phyloP scores from a whole-genome alignment of 2,888 invertebrate genomes.

The Caenorhabditis sinica region DNA sequence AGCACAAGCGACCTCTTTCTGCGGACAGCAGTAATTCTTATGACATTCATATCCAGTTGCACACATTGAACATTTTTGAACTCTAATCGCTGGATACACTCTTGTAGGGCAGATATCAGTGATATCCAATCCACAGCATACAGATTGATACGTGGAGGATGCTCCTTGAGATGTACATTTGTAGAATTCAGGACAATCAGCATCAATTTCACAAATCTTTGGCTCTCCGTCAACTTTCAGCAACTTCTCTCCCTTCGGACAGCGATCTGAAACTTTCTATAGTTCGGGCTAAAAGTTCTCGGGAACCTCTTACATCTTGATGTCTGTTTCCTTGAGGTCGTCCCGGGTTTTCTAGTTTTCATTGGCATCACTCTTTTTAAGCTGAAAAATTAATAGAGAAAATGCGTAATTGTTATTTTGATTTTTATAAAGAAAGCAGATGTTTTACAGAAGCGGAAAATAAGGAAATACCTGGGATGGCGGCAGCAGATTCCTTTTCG shows the following conservation, averaged over 20 bases:
- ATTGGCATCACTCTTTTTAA: conserved; percentile 49
- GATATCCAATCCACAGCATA: conserved; percentile 64
- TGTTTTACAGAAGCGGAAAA: background rate
- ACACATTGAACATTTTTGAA: conserved; percentile 57
- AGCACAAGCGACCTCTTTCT: conserved; percentile 57
- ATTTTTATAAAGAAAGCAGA: background rate
- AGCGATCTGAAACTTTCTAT: conserved; percentile 27
- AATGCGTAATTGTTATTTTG: conserved; percentile 2
- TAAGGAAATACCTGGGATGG: conserved; percentile 62
- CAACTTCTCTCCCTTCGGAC: conserved; percentile 50
- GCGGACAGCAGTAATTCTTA: conserved; percentile 62
- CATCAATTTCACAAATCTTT: conserved; percentile 25
- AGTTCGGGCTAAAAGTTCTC: background rate
- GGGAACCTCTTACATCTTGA: conserved; percentile 6
- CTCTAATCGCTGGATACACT: conserved; percentile 58
- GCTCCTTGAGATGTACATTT: conserved; percentile 43
- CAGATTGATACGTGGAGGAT: conserved; percentile 11
- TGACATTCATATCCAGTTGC: conserved; percentile 63
- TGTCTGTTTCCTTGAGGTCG: conserved; percentile 22
- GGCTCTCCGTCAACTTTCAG: conserved; percentile 33
- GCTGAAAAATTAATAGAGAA: conserved; percentile 26
- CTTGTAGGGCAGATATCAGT: conserved; percentile 55
- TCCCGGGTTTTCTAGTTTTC: conserved; percentile 1
- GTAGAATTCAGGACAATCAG: conserved; percentile 59
- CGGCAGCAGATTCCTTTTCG: conserved; percentile 72